A percentile compares a stretch with the other conserved stretches of the same genome.
Conservation (phyloP, 2,888 invertebrate genomes). For the Hanleya hanleyi region DNA sequence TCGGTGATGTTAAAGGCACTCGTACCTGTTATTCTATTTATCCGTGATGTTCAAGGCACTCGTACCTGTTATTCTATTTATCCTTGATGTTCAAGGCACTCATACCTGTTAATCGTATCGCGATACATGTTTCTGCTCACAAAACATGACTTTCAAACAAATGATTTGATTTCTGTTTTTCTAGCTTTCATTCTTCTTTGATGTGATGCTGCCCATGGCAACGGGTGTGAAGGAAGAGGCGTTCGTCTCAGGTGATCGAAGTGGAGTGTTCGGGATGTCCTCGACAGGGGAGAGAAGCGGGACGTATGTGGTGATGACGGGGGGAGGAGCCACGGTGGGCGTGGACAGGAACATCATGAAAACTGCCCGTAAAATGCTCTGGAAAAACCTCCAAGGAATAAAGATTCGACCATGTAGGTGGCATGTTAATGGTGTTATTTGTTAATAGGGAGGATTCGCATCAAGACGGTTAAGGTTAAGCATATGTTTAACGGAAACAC, state of each 20-base stretch:
- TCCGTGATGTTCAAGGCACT: no score
- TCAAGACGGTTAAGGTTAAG: no score
- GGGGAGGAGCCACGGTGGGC: not conserved
- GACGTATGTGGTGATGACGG: no score
- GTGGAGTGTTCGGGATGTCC: slow-evolving; percentile 47
- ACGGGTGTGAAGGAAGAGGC: slow-evolving; percentile 66
- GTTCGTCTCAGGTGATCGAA: slow-evolving; percentile 67
- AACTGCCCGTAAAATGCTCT: slow-evolving; percentile 65
- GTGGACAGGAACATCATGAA: slow-evolving; percentile 43
- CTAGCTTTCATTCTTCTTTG: slow-evolving; percentile 76
- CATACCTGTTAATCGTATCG: no score
- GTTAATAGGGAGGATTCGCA: no score
- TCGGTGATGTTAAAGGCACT: no score
- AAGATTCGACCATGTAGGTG: slow-evolving; percentile 68
- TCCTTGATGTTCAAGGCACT: no score
- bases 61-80: no score
- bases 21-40: no score
- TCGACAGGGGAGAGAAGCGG: slow-evolving; percentile 7
- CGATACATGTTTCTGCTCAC: no score
- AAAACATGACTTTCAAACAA: not conserved
- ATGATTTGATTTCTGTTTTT: slow-evolving; percentile 38
- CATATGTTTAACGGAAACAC: no score
- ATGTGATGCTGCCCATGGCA: slow-evolving; percentile 75
- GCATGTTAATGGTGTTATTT: no score
- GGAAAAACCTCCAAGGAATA: slow-evolving; percentile 66